These are phyloP conservation scores for Sturmia bella DNA, from an alignment of 2,888 invertebrate genomes.

Conservation along the genomic window DNA sequence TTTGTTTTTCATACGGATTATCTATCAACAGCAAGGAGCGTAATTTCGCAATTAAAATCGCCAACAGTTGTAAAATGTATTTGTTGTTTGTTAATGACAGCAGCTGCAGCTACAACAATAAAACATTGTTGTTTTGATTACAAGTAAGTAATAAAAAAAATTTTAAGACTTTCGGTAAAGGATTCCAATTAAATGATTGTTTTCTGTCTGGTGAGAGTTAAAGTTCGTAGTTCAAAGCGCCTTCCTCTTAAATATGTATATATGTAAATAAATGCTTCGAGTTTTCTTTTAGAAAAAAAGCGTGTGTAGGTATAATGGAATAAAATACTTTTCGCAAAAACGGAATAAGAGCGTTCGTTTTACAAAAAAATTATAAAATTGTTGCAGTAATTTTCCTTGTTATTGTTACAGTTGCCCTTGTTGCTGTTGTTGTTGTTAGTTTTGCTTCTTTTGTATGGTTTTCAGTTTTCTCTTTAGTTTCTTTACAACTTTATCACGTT, in stretches of 20 bases:
- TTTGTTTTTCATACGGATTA: neutral
- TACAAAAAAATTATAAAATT: slow-evolving; percentile 12
- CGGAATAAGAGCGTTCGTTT: slow-evolving; percentile 26
- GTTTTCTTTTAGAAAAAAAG: slow-evolving; percentile 8
- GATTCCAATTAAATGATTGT: slow-evolving; percentile 17
- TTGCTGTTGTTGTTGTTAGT: slow-evolving; percentile 13
- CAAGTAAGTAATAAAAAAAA: neutral
- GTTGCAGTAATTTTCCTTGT: slow-evolving; percentile 28
- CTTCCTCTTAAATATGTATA: slow-evolving; percentile 4
- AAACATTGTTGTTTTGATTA: slow-evolving; percentile 4
- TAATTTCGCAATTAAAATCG: slow-evolving; percentile 1
- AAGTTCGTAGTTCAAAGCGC: slow-evolving; percentile 10
- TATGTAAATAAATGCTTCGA: slow-evolving; percentile 18
- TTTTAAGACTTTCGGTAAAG: slow-evolving; percentile 6
- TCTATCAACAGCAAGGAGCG: neutral
- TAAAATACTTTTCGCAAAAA: slow-evolving; percentile 46
- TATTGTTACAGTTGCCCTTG: slow-evolving; percentile 22
- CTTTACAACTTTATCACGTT: slow-evolving; percentile 50
- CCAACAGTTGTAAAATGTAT: slow-evolving; percentile 10
- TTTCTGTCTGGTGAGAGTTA: slow-evolving; percentile 12
- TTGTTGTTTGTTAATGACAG: slow-evolving; percentile 17
- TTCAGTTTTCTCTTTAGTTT: slow-evolving; percentile 17
- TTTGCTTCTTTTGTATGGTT: slow-evolving; percentile 9
- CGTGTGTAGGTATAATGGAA: slow-evolving; percentile 1
- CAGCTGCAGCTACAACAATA: slow-evolving; percentile 13